Evolutionary conservation across 2,888 invertebrate genomes (phyloP).

Genomic region (Protodeltote pygarga): DNA sequence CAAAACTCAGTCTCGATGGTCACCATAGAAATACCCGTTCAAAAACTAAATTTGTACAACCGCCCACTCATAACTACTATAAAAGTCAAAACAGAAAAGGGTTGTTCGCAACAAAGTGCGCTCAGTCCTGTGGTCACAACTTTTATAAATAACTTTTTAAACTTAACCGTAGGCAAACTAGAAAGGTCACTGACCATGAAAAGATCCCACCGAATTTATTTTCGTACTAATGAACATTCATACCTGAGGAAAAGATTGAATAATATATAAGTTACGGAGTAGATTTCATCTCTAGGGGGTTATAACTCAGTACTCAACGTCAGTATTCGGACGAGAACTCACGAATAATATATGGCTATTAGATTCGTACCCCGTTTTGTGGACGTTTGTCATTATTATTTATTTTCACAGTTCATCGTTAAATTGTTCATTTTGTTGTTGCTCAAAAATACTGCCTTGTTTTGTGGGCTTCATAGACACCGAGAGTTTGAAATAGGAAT

Average conservation of each 20-base stretch:
- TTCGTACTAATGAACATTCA: constrained; percentile 79
- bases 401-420: constrained; percentile 52
- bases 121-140: constrained; percentile 13
- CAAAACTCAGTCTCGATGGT: too few relatives aligned
- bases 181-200: constrained; percentile 69
- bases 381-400: constrained; percentile 62
- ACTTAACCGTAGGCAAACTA: constrained; percentile 32
- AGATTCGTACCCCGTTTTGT: constrained; percentile 60
- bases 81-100: too few relatives aligned
- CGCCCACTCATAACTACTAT: too few relatives aligned
- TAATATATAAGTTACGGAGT: constrained; percentile 77
- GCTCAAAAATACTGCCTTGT: constrained; percentile 5
- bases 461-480: not conserved
- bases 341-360: constrained; percentile 69
- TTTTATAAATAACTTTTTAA: constrained; percentile 40
- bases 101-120: not conserved
- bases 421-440: constrained; percentile 36
- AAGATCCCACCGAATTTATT: constrained; percentile 65
- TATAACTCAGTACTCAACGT: constrained; percentile 70
- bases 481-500: too few relatives aligned
- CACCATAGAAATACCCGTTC: too few relatives aligned
- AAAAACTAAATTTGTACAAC: too few relatives aligned
- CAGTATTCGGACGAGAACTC: constrained; percentile 62
- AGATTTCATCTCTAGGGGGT: constrained; percentile 70
- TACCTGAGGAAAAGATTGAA: constrained; percentile 81